phyloP scores from a whole-genome alignment of 2,888 invertebrate genomes.

The Netelia inedita region DNA sequence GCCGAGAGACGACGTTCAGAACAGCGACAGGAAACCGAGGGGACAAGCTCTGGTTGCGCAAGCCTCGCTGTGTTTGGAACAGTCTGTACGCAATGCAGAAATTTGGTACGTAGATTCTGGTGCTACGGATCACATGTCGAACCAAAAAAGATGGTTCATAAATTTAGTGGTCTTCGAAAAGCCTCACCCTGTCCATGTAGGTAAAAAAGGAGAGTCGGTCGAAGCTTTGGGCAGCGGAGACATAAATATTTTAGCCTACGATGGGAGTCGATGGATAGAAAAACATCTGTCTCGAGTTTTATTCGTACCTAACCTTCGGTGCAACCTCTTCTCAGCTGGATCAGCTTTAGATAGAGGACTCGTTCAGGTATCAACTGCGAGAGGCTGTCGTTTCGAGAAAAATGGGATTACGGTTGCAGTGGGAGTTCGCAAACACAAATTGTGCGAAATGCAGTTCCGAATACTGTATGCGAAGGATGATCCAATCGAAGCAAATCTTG shows the following conservation, averaged over 20 bases:
- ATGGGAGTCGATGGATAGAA: slow-evolving; percentile 62
- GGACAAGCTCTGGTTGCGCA: slow-evolving; percentile 50
- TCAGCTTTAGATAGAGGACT: slow-evolving; percentile 65
- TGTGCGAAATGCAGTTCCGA: slow-evolving; percentile 61
- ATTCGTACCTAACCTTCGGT: slow-evolving; percentile 56
- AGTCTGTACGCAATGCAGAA: slow-evolving; percentile 10
- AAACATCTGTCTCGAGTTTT: slow-evolving; percentile 60
- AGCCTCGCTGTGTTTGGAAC: slow-evolving; percentile 32
- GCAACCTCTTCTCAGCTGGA: slow-evolving; percentile 63
- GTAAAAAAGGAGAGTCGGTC: slow-evolving; percentile 61
- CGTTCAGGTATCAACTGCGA: slow-evolving; percentile 55
- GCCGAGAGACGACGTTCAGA: neutral
- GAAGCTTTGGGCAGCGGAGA: slow-evolving; percentile 64
- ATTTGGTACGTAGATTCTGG: slow-evolving; percentile 70
- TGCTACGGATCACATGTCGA: slow-evolving; percentile 71
- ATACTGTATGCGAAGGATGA: slow-evolving; percentile 18
- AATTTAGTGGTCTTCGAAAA: slow-evolving; percentile 54
- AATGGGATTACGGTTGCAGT: slow-evolving; percentile 55
- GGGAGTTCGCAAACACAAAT: slow-evolving; percentile 59
- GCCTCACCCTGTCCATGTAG: slow-evolving; percentile 45
- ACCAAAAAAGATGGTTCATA: slow-evolving; percentile 67
- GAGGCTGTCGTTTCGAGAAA: slow-evolving; percentile 51
- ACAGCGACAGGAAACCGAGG: slow-evolving; percentile 37
- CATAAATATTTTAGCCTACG: slow-evolving; percentile 67
- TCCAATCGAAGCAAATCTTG: slow-evolving; percentile 35